Base-by-base conservation (phyloP, 2,888 invertebrate species). In the Oscheius sp. region DNA sequence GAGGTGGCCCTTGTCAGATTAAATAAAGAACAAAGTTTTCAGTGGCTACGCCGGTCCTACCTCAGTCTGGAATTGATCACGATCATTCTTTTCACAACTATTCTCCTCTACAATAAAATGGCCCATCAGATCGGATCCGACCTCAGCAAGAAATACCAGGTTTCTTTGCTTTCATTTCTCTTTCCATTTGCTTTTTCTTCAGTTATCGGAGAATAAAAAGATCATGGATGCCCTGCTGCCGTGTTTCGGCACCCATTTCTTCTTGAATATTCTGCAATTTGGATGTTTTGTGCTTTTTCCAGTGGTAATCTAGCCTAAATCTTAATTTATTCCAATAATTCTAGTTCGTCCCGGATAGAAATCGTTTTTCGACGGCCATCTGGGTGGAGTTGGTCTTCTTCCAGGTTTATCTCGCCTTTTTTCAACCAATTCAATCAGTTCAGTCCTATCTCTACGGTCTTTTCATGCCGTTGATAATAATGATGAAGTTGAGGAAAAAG, bases 361-460 rank as follows among this genome's bases (percentile, higher is more conserved):
- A 61, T 21, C 41, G 61, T 18, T 61, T 61, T 18, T 41, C 41
- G n/a, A 61, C 61, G 21, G 61, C 61, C 9, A 43, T 61, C 12
- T 61, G 61, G 61, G 61, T 61, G 21, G 61, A 61, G n/a, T 43
- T 61, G 18, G 61, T 61, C 21, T 61, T 61, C 43, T 61, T 61
- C 43, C 61, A 55, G 55, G 55, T 55, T 3, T 2, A 13, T 16
- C 53, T 18, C 55, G 21, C 23, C 13, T 21, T 12, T 18, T 49
- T 49, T 13, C 16, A 18, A 49, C 21, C 16, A 13, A 16, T 18
- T 13, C 49, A n/a, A n/a, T n/a, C n/a, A n/a, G n/a, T 13, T 23
- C 25, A 61, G 61, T 61, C 61, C n/a, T 61, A 61, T 43, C 43
- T 61, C 5, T 61, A 61, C 43, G 61, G 43, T 6, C 45, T 61